Conservation (phyloP, 1,140 invertebrate genomes). For the Coenobita brevimanus region DNA sequence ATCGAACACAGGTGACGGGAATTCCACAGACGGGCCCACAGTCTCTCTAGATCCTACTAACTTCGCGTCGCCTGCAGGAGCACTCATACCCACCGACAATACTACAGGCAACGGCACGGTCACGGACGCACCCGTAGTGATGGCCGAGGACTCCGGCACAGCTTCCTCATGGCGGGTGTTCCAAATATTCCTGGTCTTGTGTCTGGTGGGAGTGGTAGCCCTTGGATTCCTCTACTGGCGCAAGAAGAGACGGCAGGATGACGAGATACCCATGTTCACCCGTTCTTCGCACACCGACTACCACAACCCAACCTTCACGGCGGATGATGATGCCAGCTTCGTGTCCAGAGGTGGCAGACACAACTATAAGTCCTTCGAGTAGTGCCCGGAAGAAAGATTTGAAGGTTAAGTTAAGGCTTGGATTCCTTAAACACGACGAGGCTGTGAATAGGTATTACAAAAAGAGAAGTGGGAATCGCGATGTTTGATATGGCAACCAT, state of each 20-base stretch:
- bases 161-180: constrained; percentile 36
- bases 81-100: neutral
- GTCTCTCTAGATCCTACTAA: no score
- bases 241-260: constrained; percentile 40
- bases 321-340: constrained; percentile 41
- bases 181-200: constrained; percentile 40
- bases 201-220: constrained; percentile 4
- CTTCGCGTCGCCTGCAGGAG: constrained; percentile 9
- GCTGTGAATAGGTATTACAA: neutral
- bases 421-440: neutral
- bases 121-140: neutral
- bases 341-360: constrained; percentile 9
- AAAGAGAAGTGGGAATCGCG: no score
- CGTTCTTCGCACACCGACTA: constrained; percentile 39
- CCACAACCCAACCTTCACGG: constrained; percentile 50
- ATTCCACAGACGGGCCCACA: neutral
- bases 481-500: no score
- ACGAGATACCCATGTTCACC: constrained; percentile 49
- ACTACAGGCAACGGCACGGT: neutral
- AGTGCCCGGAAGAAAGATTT: neutral
- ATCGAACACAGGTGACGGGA: neutral
- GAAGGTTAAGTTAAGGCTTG: no score
- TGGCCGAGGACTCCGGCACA: neutral
- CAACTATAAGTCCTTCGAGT: constrained; percentile 55
- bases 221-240: constrained; percentile 51